These are phyloP conservation scores for Paracanthobrama guichenoti DNA, from an alignment of 2,113 vertebrate species.

Conservation along the genomic window DNA sequence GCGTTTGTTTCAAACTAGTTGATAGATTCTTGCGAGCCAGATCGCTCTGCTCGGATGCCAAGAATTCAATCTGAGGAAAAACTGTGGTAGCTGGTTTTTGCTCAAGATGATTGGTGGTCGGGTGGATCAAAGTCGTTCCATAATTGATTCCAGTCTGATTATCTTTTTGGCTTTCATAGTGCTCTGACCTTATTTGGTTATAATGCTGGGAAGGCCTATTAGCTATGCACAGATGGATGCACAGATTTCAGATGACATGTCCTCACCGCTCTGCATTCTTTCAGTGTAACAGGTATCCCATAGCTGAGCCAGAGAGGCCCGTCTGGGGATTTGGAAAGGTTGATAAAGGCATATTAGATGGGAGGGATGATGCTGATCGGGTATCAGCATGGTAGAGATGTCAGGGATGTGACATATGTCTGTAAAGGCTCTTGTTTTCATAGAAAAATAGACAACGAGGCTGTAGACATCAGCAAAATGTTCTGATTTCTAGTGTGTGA, in stretches of 20 bases:
- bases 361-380: conserved; percentile 42
- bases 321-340: conserved; percentile 41
- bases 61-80: conserved; percentile 26
- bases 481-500: neutral
- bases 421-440: neutral
- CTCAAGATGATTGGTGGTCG: conserved; percentile 72
- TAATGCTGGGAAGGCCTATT: conserved; percentile 52
- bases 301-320: conserved; percentile 35
- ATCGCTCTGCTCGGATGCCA: conserved; percentile 1
- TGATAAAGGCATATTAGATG: conserved; percentile 43
- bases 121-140: conserved; percentile 72
- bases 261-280: conserved; percentile 55
- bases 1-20: conserved; percentile 10
- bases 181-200: conserved; percentile 60
- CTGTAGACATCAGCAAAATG: neutral
- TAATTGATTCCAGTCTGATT: conserved; percentile 78
- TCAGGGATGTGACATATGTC: conserved; percentile 23
- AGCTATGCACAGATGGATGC: conserved; percentile 54
- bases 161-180: conserved; percentile 71
- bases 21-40: conserved; percentile 14
- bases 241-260: conserved; percentile 50
- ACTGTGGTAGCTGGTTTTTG: conserved; percentile 60
- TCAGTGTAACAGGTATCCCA: conserved; percentile 56
- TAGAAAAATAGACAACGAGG: neutral
- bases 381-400: conserved; percentile 43